Conservation (phyloP, 1,140 invertebrate genomes). For the Aporrectodea caliginosa region DNA sequence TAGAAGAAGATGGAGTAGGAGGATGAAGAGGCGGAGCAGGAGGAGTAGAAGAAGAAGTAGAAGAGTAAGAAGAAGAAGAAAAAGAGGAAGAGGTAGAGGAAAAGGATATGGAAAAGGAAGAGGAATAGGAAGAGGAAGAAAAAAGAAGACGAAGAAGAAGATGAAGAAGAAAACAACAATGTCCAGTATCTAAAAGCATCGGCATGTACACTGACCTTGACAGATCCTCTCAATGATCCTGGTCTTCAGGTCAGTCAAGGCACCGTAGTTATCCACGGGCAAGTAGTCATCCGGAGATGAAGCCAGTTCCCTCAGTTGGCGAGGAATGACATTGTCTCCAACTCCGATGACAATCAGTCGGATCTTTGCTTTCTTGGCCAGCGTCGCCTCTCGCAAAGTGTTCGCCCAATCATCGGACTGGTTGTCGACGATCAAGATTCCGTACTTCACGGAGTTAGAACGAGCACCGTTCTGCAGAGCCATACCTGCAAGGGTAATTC, state of each 20-base stretch:
- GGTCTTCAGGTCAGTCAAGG: background rate
- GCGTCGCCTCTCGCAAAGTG: background rate
- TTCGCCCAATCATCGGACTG: background rate
- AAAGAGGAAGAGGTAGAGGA: no score
- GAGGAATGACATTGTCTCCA: background rate
- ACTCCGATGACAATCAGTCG: background rate
- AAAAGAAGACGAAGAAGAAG: no score
- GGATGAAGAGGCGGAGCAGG: no score
- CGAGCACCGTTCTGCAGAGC: background rate
- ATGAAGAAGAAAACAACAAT: no score
- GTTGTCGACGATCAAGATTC: slow-evolving; percentile 8
- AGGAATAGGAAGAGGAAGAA: no score
- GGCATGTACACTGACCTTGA: background rate
- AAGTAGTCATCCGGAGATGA: background rate
- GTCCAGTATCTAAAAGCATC: no score
- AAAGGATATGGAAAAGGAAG: no score
- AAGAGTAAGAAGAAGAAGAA: no score
- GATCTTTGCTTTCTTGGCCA: background rate
- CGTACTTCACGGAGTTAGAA: background rate
- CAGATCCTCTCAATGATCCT: background rate
- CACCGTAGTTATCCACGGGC: background rate
- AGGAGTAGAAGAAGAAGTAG: no score
- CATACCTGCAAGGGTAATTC: no score
- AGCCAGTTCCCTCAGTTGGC: background rate
- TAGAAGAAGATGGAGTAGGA: no score